Evolutionary conservation across 2,797 vertebrate species (phyloP), one percentile per base, ranked within the genome.

Genomic region (Dipus sagitta): DNA sequence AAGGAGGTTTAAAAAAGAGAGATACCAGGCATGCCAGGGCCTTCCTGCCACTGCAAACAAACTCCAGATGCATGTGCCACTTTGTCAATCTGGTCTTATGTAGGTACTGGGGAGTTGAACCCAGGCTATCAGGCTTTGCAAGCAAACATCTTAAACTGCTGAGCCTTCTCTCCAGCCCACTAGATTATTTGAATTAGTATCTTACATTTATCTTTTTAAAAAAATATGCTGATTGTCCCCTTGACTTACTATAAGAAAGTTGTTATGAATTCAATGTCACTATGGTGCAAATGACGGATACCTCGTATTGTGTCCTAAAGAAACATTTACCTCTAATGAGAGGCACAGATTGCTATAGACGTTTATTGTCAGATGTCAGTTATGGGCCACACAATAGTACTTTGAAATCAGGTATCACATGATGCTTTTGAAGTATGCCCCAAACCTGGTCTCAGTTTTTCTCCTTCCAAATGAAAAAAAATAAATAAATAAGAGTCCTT

Each of bases 221-320:
- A 17, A 47, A 47, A 34, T 47, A 34, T 68, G 42, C 21, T 54
- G 68, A 85, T 30, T 94, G 67, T 52, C 65, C 67, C 30, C 54
- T 93, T 77, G 90, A 77, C 5, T 94, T 96, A 92, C 67, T 87
- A 86, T 83, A 88, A 88, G 74, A 86, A 95, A 95, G 15, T 21
- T 86, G 24, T 67, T 91, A 89, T 15, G 71, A 92, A 94, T 67
- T 71, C 42, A 82, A 70, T 93, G 71, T 93, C 26, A 34, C 78
- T 88, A 64, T 76, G 26, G 4, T 86, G 54, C 78, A 70, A 76
- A 88, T 83, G 68, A 72, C 34, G 30, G 17, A 76, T 65, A 93
- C 81, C 10, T 13, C 14, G 32, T 88, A 71, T 65, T 90, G 88
- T 76, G 75, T 86, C 30, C 64, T 67, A 83, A 58, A 74, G 24